phyloP scores from a whole-genome alignment of 2,888 invertebrate genomes.

The Gari tellinella region DNA sequence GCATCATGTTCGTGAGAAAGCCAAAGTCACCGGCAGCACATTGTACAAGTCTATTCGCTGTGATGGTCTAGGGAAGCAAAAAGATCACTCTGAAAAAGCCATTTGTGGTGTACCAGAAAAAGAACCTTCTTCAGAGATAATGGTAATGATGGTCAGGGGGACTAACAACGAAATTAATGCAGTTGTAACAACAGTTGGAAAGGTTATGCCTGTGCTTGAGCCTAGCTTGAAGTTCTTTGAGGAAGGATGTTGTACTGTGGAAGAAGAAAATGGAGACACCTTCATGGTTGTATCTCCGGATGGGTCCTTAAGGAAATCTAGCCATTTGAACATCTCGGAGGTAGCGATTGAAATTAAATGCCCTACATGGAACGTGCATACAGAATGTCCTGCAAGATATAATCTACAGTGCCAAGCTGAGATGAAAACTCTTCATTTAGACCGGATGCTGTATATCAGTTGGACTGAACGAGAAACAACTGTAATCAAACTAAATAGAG shows the following conservation, averaged over 20 bases:
- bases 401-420: slow-evolving; percentile 26
- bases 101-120: too few species aligned
- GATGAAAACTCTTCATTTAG: slow-evolving; percentile 31
- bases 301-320: slow-evolving; percentile 30
- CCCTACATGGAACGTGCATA: slow-evolving; percentile 11
- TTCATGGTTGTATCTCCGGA: slow-evolving; percentile 55
- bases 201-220: slow-evolving; percentile 32
- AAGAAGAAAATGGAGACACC: not conserved
- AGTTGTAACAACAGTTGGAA: slow-evolving; percentile 39
- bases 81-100: slow-evolving; percentile 26
- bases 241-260: slow-evolving; percentile 36
- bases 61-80: slow-evolving; percentile 20
- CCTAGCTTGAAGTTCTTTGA: slow-evolving; percentile 33
- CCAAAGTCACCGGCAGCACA: slow-evolving; percentile 23
- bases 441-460: slow-evolving; percentile 20
- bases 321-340: slow-evolving; percentile 4
- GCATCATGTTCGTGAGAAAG: slow-evolving; percentile 10
- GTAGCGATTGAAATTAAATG: slow-evolving; percentile 38
- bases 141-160: slow-evolving; percentile 30
- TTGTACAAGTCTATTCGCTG: slow-evolving; percentile 12
- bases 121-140: not conserved
- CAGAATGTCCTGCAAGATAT: slow-evolving; percentile 20
- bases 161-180: slow-evolving; percentile 42
- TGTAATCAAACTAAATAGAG: slow-evolving; percentile 1
- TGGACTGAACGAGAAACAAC: slow-evolving; percentile 26